These are phyloP conservation scores for Barbus barbus DNA, from an alignment of 2,113 vertebrate species.

Conservation along the genomic window DNA sequence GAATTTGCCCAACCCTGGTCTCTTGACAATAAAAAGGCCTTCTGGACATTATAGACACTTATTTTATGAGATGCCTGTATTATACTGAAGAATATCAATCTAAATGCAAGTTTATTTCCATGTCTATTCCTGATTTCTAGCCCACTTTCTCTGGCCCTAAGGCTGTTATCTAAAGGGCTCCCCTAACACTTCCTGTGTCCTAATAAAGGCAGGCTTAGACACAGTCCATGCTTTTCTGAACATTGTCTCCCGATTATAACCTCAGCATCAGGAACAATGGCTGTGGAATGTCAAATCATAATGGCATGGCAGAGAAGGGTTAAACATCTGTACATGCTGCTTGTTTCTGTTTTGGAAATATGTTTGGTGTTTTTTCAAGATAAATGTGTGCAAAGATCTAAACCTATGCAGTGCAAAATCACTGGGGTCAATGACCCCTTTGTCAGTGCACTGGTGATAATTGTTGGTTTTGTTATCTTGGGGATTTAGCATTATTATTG, in stretches of 20 bases:
- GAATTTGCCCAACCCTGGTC: background rate
- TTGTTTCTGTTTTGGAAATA: background rate
- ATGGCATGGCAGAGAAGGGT: background rate
- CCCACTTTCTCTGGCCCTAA: background rate
- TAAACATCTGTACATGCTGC: background rate
- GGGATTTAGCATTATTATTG: slow-evolving; percentile 2
- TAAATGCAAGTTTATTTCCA: background rate
- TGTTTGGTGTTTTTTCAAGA: background rate
- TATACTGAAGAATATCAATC: background rate
- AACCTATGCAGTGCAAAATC: background rate
- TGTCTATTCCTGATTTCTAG: background rate
- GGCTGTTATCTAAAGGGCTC: background rate
- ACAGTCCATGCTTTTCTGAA: slow-evolving; percentile 4
- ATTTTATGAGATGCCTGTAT: background rate
- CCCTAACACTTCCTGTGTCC: slow-evolving; percentile 1
- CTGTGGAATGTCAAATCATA: background rate
- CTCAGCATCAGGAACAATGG: slow-evolving; percentile 42
- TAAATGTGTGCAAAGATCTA: background rate
- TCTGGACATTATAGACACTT: background rate
- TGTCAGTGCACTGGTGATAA: background rate
- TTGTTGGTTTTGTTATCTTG: background rate
- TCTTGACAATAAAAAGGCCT: background rate
- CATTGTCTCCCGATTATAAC: slow-evolving; percentile 32
- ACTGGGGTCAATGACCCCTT: background rate
- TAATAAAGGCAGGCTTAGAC: slow-evolving; percentile 23